Percentiles rank a stretch among this genome's conserved stretches.
phyloP scores from a whole-genome alignment of 2,797 vertebrate genomes.

The Pseudocheirus occidentalis region DNA sequence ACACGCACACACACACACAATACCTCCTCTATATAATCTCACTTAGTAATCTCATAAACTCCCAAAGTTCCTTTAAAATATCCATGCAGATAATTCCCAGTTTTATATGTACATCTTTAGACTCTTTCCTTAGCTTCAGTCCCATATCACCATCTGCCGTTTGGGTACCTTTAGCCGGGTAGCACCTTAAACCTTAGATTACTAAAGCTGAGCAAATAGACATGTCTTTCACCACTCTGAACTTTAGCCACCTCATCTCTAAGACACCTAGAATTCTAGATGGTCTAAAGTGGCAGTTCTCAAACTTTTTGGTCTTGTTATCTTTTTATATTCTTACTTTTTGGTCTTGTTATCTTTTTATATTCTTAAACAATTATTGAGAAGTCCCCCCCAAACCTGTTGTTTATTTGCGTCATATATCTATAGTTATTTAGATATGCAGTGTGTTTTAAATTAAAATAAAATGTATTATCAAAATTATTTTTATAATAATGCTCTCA shows the following conservation, averaged over 20 bases:
- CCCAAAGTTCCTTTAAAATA: neutral
- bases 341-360: no score
- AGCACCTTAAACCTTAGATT: neutral
- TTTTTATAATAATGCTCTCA: neutral
- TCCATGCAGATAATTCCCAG: neutral
- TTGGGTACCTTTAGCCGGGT: neutral
- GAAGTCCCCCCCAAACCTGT: neutral
- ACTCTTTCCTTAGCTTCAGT: neutral
- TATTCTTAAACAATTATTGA: neutral
- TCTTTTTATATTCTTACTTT: neutral
- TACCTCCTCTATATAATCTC: neutral
- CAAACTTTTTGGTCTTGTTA: neutral
- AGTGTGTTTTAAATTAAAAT: neutral
- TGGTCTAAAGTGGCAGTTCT: neutral
- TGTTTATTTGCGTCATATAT: neutral
- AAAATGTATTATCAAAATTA: no score
- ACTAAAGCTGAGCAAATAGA: neutral
- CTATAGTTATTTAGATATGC: neutral
- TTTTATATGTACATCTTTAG: neutral
- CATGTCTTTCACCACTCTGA: neutral
- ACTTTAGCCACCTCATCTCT: no score
- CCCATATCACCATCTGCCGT: neutral
- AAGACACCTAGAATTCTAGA: neutral
- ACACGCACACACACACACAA: neutral
- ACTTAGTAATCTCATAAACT: neutral